Evolutionary conservation across 2,888 invertebrate genomes (phyloP).

Genomic region (Invenusta paracnida): DNA sequence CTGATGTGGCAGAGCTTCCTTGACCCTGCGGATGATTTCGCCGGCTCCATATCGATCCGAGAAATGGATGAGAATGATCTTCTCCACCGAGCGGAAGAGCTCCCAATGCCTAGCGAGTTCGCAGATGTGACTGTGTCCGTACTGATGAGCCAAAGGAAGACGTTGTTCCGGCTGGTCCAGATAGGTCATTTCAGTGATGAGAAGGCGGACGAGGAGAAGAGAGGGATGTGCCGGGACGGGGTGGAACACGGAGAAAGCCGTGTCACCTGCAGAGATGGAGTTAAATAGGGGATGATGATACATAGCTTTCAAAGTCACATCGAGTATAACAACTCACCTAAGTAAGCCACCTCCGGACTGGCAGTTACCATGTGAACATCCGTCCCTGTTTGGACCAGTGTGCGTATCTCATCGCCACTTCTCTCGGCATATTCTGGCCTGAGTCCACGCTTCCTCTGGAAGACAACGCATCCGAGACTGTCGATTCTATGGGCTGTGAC

Average conservation of each 20-base stretch:
- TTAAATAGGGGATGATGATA: too few species aligned
- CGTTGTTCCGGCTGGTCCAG: conserved; percentile 46
- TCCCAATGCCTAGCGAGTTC: background rate
- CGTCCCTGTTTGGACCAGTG: too few species aligned
- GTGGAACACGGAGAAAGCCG: conserved; percentile 52
- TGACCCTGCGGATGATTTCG: background rate
- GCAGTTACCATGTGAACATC: too few species aligned
- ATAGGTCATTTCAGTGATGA: conserved; percentile 55
- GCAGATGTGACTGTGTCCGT: background rate
- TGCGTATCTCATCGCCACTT: too few species aligned
- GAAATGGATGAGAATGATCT: conserved; percentile 6
- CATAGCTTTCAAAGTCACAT: too few species aligned
- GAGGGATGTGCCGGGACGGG: conserved; percentile 49
- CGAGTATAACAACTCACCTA: too few species aligned
- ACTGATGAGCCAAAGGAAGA: background rate
- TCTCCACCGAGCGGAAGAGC: background rate
- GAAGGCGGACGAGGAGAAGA: conserved; percentile 51
- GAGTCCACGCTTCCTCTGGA: too few species aligned
- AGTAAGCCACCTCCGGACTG: conserved; percentile 54
- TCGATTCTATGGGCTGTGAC: too few species aligned
- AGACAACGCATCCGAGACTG: too few species aligned
- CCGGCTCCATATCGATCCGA: background rate
- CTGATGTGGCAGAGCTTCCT: background rate
- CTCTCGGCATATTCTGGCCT: too few species aligned
- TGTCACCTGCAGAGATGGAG: too few species aligned